Evolutionary conservation across 2,888 invertebrate species (phyloP).

Genomic region (Drosophila lutescens): DNA sequence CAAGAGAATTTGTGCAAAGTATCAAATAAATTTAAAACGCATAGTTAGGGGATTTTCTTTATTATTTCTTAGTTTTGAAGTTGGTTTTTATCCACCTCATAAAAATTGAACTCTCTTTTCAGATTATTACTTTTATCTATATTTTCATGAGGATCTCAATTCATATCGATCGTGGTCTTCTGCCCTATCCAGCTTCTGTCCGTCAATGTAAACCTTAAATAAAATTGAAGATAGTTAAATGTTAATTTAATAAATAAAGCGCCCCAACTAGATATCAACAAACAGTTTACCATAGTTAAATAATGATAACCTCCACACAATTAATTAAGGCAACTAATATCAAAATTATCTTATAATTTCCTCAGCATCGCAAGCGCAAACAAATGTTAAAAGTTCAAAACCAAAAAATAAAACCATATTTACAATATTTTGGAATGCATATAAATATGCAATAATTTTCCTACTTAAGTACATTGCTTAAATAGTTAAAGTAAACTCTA

Average conservation of each 20-base stretch:
- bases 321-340: constrained; percentile 64
- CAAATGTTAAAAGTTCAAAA: constrained; percentile 5
- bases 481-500: constrained; percentile 57
- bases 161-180: constrained; percentile 14
- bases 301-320: constrained; percentile 52
- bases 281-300: constrained; percentile 67
- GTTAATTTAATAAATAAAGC: constrained; percentile 58
- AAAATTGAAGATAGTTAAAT: constrained; percentile 67
- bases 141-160: constrained; percentile 18
- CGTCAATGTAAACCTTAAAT: constrained; percentile 47
- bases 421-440: background rate
- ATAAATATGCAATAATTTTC: constrained; percentile 40
- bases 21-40: background rate
- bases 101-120: background rate
- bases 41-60: background rate
- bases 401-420: background rate
- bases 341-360: constrained; percentile 67
- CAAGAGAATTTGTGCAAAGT: background rate
- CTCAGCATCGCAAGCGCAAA: constrained; percentile 12
- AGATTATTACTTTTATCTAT: background rate
- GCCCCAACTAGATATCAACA: constrained; percentile 60
- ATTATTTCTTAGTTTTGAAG: background rate
- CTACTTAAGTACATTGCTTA: constrained; percentile 69
- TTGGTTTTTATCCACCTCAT: background rate
- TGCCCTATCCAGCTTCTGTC: constrained; percentile 24